Evolutionary conservation across 2,797 vertebrate genomes (phyloP), one percentile per base, ranked within the genome.

Genomic region (Pipistrellus nathusii): DNA sequence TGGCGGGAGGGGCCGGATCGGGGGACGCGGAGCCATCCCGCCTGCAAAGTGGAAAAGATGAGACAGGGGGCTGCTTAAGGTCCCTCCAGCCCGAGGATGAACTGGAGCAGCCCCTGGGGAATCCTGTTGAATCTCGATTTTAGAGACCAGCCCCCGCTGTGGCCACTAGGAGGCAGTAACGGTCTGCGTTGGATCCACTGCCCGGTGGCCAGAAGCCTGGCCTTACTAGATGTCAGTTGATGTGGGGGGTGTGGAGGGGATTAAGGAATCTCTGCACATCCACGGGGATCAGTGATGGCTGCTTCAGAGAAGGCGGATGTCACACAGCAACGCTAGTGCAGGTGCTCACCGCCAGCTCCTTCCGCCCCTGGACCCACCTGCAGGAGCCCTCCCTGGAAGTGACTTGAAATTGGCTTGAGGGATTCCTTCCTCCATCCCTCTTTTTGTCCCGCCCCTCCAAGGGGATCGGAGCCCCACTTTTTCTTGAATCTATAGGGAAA

Each of bases 161-260:
- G 55, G 30, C 91, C 93, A 71, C 78, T 71, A 88, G 94, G 64
- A 44, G 93, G 93, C 83, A 88, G 83, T 81, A 82, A 64, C 18
- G 27, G 8, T 15, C 90, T 73, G n/a, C 3, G 0, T 77, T 12
- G 55, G 38, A 27, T 21, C 25, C 32, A 20, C 48, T 6, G 46
- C 7, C 6, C 7, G 35, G 55, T 27, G 77, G 35, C 17, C 25
- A 7, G 13, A 5, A 32, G 48, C 1, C 30, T 25, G 21, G 4
- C 23, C 76, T 46, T 55, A 27, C 57, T 27, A 59, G 57, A 25
- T 25, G 57, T 59, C 57, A 27, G 57, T 12, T 59, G 25, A 59
- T 59, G 23, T 55, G 9, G 57, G 59, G 27, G 18, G 51, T 6
- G 55, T 25, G 62, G 30, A 8, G 66, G 20, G 68, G 68, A 12